Conservation (phyloP, 1,140 invertebrate genomes). For the Eulimnadia texana region DNA sequence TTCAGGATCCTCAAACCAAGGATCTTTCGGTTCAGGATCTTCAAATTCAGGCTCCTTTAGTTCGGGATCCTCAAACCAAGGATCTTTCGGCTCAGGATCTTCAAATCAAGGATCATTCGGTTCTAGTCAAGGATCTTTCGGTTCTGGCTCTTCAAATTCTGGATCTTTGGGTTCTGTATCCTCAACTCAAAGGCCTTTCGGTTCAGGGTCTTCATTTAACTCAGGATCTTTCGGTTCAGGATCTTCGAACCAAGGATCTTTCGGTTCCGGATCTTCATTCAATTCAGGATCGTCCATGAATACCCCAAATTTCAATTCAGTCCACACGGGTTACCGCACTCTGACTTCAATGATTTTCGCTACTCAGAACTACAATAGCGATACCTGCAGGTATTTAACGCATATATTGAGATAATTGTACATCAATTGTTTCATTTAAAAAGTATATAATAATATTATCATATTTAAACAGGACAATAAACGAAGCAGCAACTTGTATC, state of each 20-base stretch:
- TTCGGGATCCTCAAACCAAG: no score
- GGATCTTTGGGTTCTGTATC: no score
- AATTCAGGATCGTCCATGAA: neutral
- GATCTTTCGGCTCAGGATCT: no score
- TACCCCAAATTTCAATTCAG: neutral
- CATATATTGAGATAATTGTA: neutral
- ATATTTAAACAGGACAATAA: neutral
- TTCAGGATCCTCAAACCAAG: neutral
- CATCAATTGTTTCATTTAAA: neutral
- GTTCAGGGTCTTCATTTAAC: neutral
- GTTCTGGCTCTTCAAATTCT: no score
- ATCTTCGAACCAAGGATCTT: no score
- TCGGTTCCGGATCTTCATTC: neutral
- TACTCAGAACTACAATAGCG: neutral
- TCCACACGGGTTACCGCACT: neutral
- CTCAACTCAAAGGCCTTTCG: no score
- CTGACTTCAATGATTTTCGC: neutral
- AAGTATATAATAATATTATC: neutral
- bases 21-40: neutral
- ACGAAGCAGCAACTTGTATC: neutral
- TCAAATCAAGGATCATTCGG: neutral
- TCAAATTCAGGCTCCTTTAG: no score
- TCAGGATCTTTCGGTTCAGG: neutral
- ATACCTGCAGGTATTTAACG: neutral
- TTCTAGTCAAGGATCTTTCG: neutral